A percentile compares a stretch with the other conserved stretches of the same genome.
phyloP scores from a whole-genome alignment of 2,113 vertebrate species.

The Calonectris borealis region DNA sequence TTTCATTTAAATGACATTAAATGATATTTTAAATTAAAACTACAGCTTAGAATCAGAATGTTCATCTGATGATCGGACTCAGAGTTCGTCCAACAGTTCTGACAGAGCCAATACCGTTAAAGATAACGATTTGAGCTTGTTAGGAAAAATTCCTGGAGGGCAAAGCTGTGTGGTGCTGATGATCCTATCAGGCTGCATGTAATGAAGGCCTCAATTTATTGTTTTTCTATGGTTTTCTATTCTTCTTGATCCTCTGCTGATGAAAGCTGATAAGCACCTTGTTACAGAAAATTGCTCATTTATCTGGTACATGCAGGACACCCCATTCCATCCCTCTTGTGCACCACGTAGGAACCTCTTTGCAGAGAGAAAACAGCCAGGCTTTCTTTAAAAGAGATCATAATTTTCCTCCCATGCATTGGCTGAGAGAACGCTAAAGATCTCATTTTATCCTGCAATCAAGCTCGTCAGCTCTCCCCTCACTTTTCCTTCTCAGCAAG shows the following conservation, averaged over 20 bases:
- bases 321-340: background rate
- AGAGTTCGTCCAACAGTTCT: background rate
- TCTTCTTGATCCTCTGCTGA: background rate
- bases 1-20: background rate
- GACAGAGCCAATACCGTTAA: background rate
- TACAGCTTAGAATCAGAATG: background rate
- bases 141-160: background rate
- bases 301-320: background rate
- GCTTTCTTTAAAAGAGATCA: background rate
- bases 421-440: background rate
- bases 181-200: background rate
- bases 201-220: background rate
- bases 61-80: background rate
- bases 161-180: background rate
- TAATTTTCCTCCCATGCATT: background rate
- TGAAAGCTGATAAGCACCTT: background rate
- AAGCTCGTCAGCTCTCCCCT: background rate
- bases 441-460: background rate
- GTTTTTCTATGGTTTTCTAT: background rate
- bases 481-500: background rate
- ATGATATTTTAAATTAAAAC: background rate
- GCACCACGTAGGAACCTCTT: background rate
- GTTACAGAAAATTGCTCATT: conserved; percentile 1
- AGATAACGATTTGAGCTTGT: background rate
- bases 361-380: background rate